Evolutionary conservation across 2,113 vertebrate genomes (phyloP).

Genomic region (Dromiciops gliroides): DNA sequence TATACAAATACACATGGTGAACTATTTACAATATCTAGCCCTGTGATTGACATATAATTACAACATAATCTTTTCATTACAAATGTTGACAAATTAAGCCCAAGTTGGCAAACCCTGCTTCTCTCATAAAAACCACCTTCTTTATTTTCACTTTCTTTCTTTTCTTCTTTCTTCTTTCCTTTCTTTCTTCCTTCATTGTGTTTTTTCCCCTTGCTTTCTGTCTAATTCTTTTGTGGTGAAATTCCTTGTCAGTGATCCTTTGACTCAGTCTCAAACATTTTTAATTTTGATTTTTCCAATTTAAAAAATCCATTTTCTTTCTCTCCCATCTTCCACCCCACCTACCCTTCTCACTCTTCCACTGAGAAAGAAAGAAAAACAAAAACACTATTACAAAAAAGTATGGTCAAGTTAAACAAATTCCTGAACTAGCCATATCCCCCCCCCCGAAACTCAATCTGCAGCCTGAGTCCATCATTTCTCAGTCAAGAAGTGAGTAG

Average conservation of each 20-base stretch:
- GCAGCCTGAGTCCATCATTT: background rate
- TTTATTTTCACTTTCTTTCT: background rate
- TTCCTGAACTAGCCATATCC: background rate
- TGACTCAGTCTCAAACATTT: background rate
- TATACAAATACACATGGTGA: conserved; percentile 63
- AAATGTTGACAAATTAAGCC: conserved; percentile 7
- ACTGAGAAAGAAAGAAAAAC: background rate
- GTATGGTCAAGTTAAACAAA: background rate
- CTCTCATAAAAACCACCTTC: background rate
- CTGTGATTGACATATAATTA: conserved; percentile 49
- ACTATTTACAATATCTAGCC: conserved; percentile 51
- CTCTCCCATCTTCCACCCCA: background rate
- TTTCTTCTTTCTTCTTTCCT: background rate
- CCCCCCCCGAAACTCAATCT: no score
- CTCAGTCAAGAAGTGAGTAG: background rate
- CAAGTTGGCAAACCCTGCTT: background rate
- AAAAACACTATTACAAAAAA: background rate
- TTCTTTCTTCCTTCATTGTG: background rate
- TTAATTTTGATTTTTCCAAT: background rate
- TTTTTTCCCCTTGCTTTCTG: background rate
- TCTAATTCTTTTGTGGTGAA: background rate
- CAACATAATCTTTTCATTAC: conserved; percentile 7
- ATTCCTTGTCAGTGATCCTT: background rate
- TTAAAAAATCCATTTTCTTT: background rate
- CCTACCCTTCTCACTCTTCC: background rate